Conservation (phyloP, 2,113 vertebrate genomes). For the Brachyhypopomus gauderio region DNA sequence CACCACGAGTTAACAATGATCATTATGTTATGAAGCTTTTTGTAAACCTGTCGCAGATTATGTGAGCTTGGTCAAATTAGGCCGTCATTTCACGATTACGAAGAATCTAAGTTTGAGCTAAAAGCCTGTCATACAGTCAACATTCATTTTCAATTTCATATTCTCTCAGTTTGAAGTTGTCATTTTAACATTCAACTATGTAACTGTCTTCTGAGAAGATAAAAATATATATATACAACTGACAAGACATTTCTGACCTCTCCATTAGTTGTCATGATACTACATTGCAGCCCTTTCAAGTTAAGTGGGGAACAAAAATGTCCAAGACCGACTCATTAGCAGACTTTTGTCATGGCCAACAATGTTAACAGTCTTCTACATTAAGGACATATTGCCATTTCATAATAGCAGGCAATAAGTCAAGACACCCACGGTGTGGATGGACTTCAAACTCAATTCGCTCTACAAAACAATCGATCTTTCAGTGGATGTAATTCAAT, state of each 20-base stretch:
- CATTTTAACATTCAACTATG: too few relatives aligned
- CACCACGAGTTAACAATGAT: too few relatives aligned
- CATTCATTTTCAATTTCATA: too few relatives aligned
- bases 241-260: not conserved
- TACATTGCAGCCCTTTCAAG: conserved; percentile 17
- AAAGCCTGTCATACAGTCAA: not conserved
- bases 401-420: conserved; percentile 43
- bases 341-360: conserved; percentile 34
- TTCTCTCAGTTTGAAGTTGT: too few relatives aligned
- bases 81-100: not conserved
- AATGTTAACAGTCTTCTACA: conserved; percentile 40
- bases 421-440: conserved; percentile 32
- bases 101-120: not conserved
- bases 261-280: conserved; percentile 13
- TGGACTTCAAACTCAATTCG: conserved; percentile 45
- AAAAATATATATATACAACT: too few relatives aligned
- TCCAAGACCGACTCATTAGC: conserved; percentile 40
- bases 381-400: conserved; percentile 30
- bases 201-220: too few relatives aligned
- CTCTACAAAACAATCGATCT: conserved; percentile 48
- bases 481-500: conserved; percentile 51
- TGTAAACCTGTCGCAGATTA: too few relatives aligned
- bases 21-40: too few relatives aligned
- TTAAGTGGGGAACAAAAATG: conserved; percentile 21
- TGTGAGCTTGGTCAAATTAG: not conserved